These are phyloP conservation scores for Teleogryllus occipitalis DNA, from an alignment of 1,140 invertebrate genomes.

Conservation along the genomic window DNA sequence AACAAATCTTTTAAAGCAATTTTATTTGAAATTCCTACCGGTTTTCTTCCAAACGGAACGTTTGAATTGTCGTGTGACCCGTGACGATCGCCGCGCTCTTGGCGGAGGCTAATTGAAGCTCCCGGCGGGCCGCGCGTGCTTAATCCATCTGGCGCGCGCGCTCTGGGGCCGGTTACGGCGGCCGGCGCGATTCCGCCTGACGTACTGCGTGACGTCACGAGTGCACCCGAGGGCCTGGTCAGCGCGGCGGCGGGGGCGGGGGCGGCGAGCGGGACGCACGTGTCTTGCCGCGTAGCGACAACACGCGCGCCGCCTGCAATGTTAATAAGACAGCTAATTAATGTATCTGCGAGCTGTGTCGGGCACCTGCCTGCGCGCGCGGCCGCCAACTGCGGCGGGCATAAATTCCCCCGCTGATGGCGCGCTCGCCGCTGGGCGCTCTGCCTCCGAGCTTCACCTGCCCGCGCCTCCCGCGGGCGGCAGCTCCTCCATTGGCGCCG, in stretches of 20 bases:
- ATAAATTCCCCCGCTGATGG: neutral
- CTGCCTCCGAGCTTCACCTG: neutral
- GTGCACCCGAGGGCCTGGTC: neutral
- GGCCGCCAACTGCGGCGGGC: neutral
- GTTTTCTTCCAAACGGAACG: too few species aligned
- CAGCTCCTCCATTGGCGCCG: neutral
- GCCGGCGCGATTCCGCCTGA: too few species aligned
- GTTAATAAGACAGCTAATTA: constrained; percentile 2
- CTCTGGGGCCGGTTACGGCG: too few species aligned
- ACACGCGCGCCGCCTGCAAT: neutral
- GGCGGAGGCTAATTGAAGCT: too few species aligned
- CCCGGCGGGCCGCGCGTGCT: too few species aligned
- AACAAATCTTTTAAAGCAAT: too few species aligned
- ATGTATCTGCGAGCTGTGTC: neutral
- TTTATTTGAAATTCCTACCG: too few species aligned
- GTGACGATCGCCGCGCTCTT: too few species aligned
- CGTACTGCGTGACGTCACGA: neutral
- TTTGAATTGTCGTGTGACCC: too few species aligned
- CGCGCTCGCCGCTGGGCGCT: neutral
- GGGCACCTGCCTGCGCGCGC: neutral
- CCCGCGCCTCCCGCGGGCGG: too few species aligned
- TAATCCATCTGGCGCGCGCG: too few species aligned
- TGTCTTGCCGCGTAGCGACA: neutral
- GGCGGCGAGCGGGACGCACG: too few species aligned
- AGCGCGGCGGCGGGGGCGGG: neutral